These are phyloP conservation scores for Cuniculus paca DNA, from an alignment of 2,797 vertebrate species.

Conservation along the genomic window DNA sequence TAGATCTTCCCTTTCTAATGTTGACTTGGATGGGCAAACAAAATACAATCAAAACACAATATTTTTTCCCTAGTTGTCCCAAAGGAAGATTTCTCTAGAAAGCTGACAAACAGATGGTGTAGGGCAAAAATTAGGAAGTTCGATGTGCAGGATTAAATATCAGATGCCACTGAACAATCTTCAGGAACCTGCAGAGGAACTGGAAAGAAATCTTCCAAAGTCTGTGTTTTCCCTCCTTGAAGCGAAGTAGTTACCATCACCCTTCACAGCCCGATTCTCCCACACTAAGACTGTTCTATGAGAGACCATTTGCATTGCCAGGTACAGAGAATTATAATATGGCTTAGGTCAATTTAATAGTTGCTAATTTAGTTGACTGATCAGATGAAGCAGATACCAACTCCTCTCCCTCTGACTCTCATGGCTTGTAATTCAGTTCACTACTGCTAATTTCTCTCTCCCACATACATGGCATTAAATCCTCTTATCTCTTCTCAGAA, in stretches of 20 bases:
- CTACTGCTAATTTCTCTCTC: not conserved
- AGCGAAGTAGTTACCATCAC: not conserved
- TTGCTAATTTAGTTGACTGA: not conserved
- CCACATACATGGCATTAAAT: not conserved
- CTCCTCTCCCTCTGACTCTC: not conserved
- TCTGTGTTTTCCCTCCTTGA: not conserved
- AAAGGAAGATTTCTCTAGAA: slow-evolving; percentile 17
- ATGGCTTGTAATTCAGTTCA: not conserved
- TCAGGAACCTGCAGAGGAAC: not conserved
- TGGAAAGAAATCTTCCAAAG: not conserved
- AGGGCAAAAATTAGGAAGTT: slow-evolving; percentile 54
- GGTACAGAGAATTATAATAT: not conserved
- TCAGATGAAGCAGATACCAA: not conserved
- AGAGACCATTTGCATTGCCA: not conserved
- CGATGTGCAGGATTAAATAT: slow-evolving; percentile 56
- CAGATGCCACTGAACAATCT: not conserved
- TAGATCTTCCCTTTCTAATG: not conserved
- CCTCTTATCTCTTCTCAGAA: not conserved
- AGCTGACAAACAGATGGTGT: slow-evolving; percentile 48
- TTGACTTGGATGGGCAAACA: not conserved
- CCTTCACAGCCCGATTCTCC: not conserved
- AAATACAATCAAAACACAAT: slow-evolving; percentile 6
- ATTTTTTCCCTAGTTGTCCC: not conserved
- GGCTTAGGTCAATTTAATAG: not conserved
- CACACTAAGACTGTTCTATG: not conserved